Base-by-base conservation (phyloP, 1,140 invertebrate species). In the Lerema accius region DNA sequence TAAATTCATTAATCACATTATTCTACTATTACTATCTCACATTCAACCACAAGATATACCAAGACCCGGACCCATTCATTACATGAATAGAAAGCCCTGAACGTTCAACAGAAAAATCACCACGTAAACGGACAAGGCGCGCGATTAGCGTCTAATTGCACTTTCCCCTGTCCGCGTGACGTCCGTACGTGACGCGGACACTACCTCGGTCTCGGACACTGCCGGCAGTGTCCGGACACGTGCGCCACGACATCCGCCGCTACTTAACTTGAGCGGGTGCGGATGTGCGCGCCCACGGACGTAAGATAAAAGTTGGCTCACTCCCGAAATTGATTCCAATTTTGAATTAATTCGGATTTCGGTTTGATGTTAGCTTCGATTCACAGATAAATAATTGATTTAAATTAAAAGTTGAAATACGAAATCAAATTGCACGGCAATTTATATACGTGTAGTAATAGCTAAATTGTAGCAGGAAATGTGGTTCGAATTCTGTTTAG, bases 101-200 rank as follows among this genome's bases (percentile, higher is more conserved):
- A n/a, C n/a, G n/a, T n/a, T n/a, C 9, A 7, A 32, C 9, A 32
- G 3, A 32, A 32, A 32, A 32, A 7, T 9, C 9, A 32, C 7
- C 28, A 32, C 9, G 28, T 32, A 23, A 23, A 32, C 28, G 28
- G 9, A 32, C 28, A 32, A 32, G 28, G 28, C 9, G 28, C 28
- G 9, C 28, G 28, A 32, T 32, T 32, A 32, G 28, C 7, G 4
- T 32, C 45, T 48, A 48, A 48, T 48, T 48, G 45, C 19, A 48
- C 45, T 48, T 48, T 48, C 43, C 45, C 45, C 45, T 19, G 45
- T 26, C n/a, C n/a, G n/a, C n/a, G n/a, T n/a, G n/a, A n/a, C n/a
- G 45, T 48, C 11, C 10, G 43, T 9, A 9, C 28, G 28, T 32
- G 28, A 3, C 9, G 28, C 28, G 28, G 28, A 32, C 28, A 32